Evolutionary conservation across 2,113 vertebrate species (phyloP).

Genomic region (Marmota flaviventris): DNA sequence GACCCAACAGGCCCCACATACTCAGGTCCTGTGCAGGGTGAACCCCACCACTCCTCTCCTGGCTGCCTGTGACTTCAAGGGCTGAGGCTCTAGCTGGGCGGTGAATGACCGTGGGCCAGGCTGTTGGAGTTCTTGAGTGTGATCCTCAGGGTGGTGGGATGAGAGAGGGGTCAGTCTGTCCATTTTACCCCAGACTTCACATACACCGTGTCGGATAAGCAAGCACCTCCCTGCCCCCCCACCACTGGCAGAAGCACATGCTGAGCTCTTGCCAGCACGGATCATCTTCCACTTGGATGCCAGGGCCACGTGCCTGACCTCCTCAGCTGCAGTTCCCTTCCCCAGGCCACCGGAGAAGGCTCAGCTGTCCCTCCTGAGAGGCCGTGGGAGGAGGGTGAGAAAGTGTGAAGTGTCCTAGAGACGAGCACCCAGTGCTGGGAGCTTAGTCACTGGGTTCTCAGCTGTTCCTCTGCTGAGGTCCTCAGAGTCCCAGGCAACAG

Average conservation of each 20-base stretch:
- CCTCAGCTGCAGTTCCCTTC: constrained; percentile 40
- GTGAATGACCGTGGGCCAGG: not conserved
- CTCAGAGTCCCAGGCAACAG: constrained; percentile 66
- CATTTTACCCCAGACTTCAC: constrained; percentile 52
- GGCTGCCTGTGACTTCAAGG: not conserved
- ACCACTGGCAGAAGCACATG: not conserved
- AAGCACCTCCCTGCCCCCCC: not conserved
- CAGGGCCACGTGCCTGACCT: constrained; percentile 59
- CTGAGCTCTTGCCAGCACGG: not conserved
- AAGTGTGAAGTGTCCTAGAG: constrained; percentile 70
- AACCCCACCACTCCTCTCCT: fast-evolving
- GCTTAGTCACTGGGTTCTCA: constrained; percentile 78
- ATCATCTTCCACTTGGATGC: not conserved
- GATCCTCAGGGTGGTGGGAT: not conserved
- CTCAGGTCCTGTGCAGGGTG: not conserved
- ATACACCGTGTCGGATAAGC: not conserved
- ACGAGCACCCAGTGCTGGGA: constrained; percentile 3
- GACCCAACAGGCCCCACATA: not conserved
- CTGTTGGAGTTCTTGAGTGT: not conserved
- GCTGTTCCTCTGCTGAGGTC: constrained; percentile 64
- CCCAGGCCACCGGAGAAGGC: constrained; percentile 65
- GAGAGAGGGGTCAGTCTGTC: not conserved
- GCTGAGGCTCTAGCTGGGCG: not conserved
- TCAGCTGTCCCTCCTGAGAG: constrained; percentile 73
- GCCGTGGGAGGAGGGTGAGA: constrained; percentile 23